These are phyloP conservation scores for Augochlorella aurata DNA, from an alignment of 2,888 invertebrate genomes.

Conservation along the genomic window DNA sequence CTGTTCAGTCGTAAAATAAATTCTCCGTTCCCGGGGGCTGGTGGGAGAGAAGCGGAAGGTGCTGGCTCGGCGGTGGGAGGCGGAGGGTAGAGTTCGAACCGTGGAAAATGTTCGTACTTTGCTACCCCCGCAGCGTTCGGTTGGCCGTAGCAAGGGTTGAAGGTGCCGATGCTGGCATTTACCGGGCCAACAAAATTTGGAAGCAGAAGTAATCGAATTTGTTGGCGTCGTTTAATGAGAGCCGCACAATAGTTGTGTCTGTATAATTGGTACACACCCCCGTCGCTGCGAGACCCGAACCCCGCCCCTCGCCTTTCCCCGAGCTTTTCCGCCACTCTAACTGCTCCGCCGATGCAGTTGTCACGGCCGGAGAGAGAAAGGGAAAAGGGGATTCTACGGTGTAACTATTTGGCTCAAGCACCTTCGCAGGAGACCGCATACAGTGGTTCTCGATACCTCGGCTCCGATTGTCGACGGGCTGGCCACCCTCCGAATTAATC, in stretches of 20 bases:
- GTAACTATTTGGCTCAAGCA: slow-evolving; percentile 74
- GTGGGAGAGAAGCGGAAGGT: not conserved
- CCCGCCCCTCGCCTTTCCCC: slow-evolving; percentile 39
- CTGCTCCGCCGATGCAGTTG: slow-evolving; percentile 54
- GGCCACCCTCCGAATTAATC: not conserved
- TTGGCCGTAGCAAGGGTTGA: slow-evolving; percentile 61
- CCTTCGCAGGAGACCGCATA: slow-evolving; percentile 62
- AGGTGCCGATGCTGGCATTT: slow-evolving; percentile 71
- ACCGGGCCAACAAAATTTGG: slow-evolving; percentile 78
- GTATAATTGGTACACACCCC: slow-evolving; percentile 79
- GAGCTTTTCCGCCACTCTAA: slow-evolving; percentile 44
- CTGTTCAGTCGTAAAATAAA: slow-evolving; percentile 81
- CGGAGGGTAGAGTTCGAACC: slow-evolving; percentile 42
- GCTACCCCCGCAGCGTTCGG: slow-evolving; percentile 58
- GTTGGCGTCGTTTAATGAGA: slow-evolving; percentile 81
- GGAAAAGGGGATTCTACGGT: slow-evolving; percentile 56
- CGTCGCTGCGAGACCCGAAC: slow-evolving; percentile 57
- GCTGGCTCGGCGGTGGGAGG: not conserved
- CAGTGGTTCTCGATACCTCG: slow-evolving; percentile 67
- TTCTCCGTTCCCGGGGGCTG: slow-evolving; percentile 61
- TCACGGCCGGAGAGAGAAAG: slow-evolving; percentile 49
- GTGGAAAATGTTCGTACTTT: slow-evolving; percentile 74
- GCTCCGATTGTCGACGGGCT: not conserved
- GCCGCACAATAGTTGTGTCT: slow-evolving; percentile 80
- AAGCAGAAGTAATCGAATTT: slow-evolving; percentile 81